These are phyloP conservation scores for Trissonchulus sp. DNA, from an alignment of 2,888 invertebrate genomes.

Conservation along the genomic window DNA sequence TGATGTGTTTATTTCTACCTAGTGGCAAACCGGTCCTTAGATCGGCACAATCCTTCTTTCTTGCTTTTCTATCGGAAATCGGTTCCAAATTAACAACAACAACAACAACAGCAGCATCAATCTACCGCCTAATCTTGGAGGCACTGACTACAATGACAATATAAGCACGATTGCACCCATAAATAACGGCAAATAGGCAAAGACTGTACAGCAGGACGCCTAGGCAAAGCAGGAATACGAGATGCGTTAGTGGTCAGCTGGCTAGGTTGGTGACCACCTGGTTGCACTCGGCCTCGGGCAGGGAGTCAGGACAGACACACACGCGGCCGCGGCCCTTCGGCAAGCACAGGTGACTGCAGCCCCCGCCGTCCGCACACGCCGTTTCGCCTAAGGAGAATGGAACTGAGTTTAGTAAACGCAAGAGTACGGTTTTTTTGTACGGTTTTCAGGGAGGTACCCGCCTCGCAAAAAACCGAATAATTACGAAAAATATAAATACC, in stretches of 20 bases:
- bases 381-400: constrained; percentile 57
- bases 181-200: background rate
- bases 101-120: too few relatives aligned
- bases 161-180: background rate
- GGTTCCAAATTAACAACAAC: too few relatives aligned
- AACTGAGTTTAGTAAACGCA: too few relatives aligned
- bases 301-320: constrained; percentile 61
- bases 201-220: background rate
- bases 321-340: constrained; percentile 68
- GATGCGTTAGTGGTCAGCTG: background rate
- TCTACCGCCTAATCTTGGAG: too few relatives aligned
- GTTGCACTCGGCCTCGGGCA: constrained; percentile 26
- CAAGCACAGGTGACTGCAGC: constrained; percentile 74
- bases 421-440: background rate
- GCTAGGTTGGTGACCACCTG: background rate
- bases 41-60: too few relatives aligned
- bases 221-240: background rate
- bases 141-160: too few relatives aligned
- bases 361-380: constrained; percentile 72
- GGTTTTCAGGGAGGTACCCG: too few relatives aligned
- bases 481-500: background rate
- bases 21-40: too few relatives aligned
- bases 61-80: too few relatives aligned
- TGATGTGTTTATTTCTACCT: too few relatives aligned
- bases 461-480: background rate